Percentiles rank a stretch among this genome's conserved stretches.
Conservation (phyloP, 2,888 invertebrate genomes). For the Boloria selene region DNA sequence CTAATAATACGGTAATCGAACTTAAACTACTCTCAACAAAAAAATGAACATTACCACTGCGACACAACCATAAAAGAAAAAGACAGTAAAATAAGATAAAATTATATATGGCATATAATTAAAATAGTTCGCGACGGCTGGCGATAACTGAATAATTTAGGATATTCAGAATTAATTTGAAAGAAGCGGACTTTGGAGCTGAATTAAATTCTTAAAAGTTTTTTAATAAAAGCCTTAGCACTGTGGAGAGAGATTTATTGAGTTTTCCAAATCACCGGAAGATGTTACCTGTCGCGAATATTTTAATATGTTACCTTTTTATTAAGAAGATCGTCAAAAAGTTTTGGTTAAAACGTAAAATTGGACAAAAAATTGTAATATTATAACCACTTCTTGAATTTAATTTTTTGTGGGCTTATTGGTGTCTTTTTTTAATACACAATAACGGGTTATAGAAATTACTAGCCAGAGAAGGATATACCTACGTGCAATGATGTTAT, state of each 20-base stretch:
- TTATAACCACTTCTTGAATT: too few relatives aligned
- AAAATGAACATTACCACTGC: not conserved
- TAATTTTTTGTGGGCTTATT: too few relatives aligned
- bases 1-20: too few relatives aligned
- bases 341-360: not conserved
- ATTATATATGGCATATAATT: slow-evolving; percentile 17
- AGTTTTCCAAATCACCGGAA: slow-evolving; percentile 34
- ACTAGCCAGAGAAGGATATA: too few relatives aligned
- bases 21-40: too few relatives aligned
- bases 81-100: not conserved
- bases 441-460: too few relatives aligned
- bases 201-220: slow-evolving; percentile 67
- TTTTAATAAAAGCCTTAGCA: slow-evolving; percentile 66
- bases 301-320: slow-evolving; percentile 13
- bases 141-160: slow-evolving; percentile 31
- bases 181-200: slow-evolving; percentile 50
- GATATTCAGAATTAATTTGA: slow-evolving; percentile 36
- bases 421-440: too few relatives aligned
- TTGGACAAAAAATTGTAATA: too few relatives aligned
- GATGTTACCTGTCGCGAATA: slow-evolving; percentile 22
- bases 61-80: not conserved
- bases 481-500: too few relatives aligned
- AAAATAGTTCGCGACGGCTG: slow-evolving; percentile 22
- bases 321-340: slow-evolving; percentile 6
- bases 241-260: slow-evolving; percentile 63